Evolutionary conservation across 2,797 vertebrate genomes (phyloP), one percentile per base, ranked within the genome.

Genomic region (Semaprochilodus insignis): DNA sequence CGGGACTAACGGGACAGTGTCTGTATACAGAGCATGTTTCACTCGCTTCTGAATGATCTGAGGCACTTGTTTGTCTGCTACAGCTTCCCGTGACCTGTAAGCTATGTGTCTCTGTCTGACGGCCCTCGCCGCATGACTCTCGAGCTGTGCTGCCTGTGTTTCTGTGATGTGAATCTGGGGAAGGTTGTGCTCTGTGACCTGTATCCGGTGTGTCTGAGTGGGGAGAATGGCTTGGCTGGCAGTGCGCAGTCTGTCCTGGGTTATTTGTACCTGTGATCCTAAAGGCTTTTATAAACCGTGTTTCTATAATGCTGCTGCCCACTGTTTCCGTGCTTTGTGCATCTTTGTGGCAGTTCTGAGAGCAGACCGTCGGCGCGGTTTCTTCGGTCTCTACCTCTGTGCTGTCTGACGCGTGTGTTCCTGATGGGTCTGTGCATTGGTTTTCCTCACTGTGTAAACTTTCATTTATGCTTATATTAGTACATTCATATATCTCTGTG

Each of bases 101-200:
- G 27, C 55, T 80, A 73, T 31, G 59, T 19, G 36, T 81, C 44
- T 81, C 44, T 80, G 66, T 15, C 16, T 8, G 25, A 23, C 27
- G 25, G 5, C 51, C 23, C 63, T 44, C 17, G 23, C n/a, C 21
- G 0, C 25, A 21, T 25, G 1, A 51, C 23, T 52, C 16, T 4
- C 13, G 27, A 48, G 54, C 44, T 51, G 44, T n/a, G 14, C 52
- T 54, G 25, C 17, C 19, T 74, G 27, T n/a, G 54, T 59, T 59
- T 74, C 25, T 40, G 54, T n/a, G 17, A 13, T 36, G 54, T n/a
- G 10, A 21, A 15, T 40, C 54, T 5, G 31, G 31, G 23, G 16
- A 54, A 34, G 48, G 25, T 13, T 54, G 51, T 11, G 72, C 19
- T 70, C 21, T 6, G 13, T 44, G 67, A 23, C 19, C 6, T 8